Conservation (phyloP, 1,140 invertebrate species). For the Drosophila pseudoobscura region DNA sequence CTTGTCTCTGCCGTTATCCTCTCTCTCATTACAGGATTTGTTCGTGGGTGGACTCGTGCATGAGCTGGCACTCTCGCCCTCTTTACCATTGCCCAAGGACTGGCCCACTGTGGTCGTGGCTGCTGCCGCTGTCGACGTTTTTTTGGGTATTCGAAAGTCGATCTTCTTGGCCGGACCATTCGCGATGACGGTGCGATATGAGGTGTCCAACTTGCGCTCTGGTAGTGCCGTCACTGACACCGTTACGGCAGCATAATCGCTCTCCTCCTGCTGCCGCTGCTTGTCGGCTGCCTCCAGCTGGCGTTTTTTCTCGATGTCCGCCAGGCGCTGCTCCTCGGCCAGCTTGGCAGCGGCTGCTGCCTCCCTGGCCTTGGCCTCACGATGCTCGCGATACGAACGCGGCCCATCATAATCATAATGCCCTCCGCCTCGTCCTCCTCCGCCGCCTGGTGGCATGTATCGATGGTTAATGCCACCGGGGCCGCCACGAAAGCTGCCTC, state of each 20-base stretch:
- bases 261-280: constrained; percentile 8
- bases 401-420: neutral
- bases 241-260: neutral
- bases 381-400: constrained; percentile 62
- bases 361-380: constrained; percentile 53
- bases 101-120: neutral
- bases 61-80: neutral
- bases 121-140: neutral
- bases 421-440: neutral
- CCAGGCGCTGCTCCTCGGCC: neutral
- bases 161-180: constrained; percentile 32
- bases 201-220: constrained; percentile 49
- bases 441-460: neutral
- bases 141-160: constrained; percentile 61
- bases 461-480: neutral
- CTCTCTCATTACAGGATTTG: constrained; percentile 26
- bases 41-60: neutral
- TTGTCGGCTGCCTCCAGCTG: constrained; percentile 35
- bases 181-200: constrained; percentile 36
- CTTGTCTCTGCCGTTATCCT: neutral
- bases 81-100: neutral
- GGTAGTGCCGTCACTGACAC: neutral
- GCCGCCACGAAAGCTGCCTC: constrained; percentile 1
- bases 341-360: constrained; percentile 22
- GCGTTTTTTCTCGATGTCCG: constrained; percentile 13